Percentiles rank a stretch among this genome's conserved stretches.
Conservation (phyloP, 92 coral and sea anemone species). For the Phenganax marumi region DNA sequence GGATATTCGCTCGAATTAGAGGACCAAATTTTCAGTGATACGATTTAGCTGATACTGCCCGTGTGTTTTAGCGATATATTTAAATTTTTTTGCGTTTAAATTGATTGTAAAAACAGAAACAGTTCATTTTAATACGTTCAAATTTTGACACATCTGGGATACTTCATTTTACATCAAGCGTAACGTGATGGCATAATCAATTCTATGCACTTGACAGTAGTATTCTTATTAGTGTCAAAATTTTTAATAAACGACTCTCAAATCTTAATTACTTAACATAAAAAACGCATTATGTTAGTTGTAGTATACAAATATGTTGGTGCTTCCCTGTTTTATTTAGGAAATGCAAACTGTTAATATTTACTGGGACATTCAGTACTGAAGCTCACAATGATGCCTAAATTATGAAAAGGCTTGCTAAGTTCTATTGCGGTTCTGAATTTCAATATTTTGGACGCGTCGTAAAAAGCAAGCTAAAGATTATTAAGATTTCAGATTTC, state of each 20-base stretch:
- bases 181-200: no score
- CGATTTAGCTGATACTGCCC: no score
- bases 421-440: not conserved
- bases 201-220: no score
- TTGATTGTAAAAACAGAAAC: no score
- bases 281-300: constrained; percentile 45
- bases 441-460: no score
- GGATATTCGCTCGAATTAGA: no score
- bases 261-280: constrained; percentile 39
- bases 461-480: not conserved
- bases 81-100: no score
- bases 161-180: no score
- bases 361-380: not conserved
- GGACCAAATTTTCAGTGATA: no score
- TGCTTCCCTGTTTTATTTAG: not conserved
- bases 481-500: not conserved
- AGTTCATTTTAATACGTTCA: no score
- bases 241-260: constrained; percentile 43
- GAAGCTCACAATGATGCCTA: not conserved
- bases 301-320: constrained; percentile 39
- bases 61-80: no score
- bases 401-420: not conserved
- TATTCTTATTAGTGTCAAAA: constrained; percentile 38
- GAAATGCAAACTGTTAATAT: constrained; percentile 29
- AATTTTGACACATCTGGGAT: no score